Evolutionary conservation across 53 echinoderm and acorn worm species (phyloP).

Genomic region (Pentamera pediparva): DNA sequence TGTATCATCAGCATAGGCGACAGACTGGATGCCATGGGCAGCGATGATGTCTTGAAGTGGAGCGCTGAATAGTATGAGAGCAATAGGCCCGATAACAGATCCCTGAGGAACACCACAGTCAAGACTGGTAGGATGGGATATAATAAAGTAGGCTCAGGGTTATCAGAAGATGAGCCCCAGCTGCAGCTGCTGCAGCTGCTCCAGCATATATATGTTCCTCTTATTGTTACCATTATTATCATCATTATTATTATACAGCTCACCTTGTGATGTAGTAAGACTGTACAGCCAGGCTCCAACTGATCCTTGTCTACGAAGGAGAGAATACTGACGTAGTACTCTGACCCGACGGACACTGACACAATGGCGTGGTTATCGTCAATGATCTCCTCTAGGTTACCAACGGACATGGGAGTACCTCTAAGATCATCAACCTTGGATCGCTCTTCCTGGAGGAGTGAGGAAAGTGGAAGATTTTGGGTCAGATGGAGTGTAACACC

Average conservation of each 20-base stretch:
- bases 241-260: background rate
- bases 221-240: background rate
- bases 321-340: conserved; percentile 95
- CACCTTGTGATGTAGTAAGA: conserved; percentile 94
- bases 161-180: too few species aligned
- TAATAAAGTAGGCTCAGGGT: too few species aligned
- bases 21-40: too few species aligned
- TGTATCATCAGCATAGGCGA: too few species aligned
- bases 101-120: too few species aligned
- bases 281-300: conserved; percentile 95
- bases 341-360: conserved; percentile 92
- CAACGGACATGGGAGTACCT: conserved; percentile 97
- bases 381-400: conserved; percentile 94
- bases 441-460: conserved; percentile 77
- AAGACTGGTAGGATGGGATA: too few species aligned
- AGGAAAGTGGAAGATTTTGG: too few species aligned
- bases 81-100: too few species aligned
- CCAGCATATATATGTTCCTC: background rate
- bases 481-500: too few species aligned
- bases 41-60: too few species aligned
- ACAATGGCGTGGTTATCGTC: conserved; percentile 99
- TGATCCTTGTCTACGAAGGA: conserved; percentile 99
- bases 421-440: conserved; percentile 97
- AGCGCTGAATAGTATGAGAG: too few species aligned
- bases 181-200: too few species aligned